These are phyloP conservation scores for Cyanistes caeruleus DNA, from an alignment of 2,113 vertebrate genomes.

Conservation along the genomic window DNA sequence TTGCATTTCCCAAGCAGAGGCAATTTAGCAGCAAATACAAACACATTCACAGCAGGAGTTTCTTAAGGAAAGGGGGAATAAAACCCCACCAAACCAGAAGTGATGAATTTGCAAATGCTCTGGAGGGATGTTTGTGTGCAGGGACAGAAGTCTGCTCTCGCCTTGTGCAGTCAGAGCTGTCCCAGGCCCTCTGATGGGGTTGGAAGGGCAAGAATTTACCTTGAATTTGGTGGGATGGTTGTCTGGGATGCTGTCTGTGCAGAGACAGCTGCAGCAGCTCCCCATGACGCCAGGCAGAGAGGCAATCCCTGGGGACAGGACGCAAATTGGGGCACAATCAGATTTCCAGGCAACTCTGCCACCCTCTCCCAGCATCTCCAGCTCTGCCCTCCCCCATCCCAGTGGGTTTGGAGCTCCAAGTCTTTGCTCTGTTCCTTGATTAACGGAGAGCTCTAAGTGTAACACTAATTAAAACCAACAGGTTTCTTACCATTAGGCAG, in stretches of 20 bases:
- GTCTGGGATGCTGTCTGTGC: conserved; percentile 91
- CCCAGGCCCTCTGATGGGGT: background rate
- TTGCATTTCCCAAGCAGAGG: background rate
- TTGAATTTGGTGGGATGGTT: conserved; percentile 98
- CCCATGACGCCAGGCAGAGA: conserved; percentile 92
- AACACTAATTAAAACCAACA: background rate
- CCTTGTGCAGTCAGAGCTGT: background rate
- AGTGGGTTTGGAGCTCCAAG: background rate
- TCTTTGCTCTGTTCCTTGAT: background rate
- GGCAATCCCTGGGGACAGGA: conserved; percentile 78
- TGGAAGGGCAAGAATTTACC: conserved; percentile 65
- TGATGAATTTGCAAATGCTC: background rate
- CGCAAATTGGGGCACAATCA: background rate
- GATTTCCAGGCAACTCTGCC: background rate
- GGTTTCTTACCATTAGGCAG: conserved; percentile 85
- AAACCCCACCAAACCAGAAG: background rate
- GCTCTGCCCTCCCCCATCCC: background rate
- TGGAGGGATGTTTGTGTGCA: background rate
- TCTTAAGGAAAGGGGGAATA: background rate
- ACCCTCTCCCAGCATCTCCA: background rate
- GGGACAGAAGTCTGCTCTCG: background rate
- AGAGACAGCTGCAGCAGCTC: conserved; percentile 97
- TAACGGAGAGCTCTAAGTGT: rapidly evolving
- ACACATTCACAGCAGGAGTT: background rate
- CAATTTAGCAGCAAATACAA: background rate